phyloP scores from a whole-genome alignment of 2,113 vertebrate genomes.

The Glaucidium brasilianum region DNA sequence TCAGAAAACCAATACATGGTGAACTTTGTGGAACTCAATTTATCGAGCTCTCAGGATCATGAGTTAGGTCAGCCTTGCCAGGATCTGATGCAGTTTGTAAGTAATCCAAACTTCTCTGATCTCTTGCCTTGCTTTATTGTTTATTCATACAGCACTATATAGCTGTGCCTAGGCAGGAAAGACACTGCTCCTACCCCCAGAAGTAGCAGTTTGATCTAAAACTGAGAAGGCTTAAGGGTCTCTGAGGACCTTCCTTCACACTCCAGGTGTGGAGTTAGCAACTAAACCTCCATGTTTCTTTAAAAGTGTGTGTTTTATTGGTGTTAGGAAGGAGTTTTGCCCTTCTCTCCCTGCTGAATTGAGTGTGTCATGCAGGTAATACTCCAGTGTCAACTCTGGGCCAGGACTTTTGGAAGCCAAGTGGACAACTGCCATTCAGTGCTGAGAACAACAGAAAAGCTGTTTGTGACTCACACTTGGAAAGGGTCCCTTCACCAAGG shows the following conservation, averaged over 20 bases:
- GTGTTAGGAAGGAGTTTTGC: neutral
- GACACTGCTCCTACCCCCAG: neutral
- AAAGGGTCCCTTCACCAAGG: neutral
- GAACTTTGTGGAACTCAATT: conserved; percentile 33
- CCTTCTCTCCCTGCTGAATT: neutral
- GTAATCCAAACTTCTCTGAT: neutral
- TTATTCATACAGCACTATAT: neutral
- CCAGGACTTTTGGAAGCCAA: neutral
- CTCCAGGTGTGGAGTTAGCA: neutral
- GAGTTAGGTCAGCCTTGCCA: conserved; percentile 8
- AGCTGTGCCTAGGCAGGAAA: neutral
- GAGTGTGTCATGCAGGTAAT: neutral
- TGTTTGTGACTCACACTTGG: neutral
- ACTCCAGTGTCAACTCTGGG: accelerated
- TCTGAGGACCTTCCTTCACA: neutral
- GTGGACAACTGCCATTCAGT: neutral
- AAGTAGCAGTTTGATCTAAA: neutral
- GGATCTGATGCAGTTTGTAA: neutral
- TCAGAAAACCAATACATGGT: neutral
- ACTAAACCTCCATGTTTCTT: neutral
- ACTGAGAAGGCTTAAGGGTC: neutral
- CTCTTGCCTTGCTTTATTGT: neutral
- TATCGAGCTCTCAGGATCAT: conserved; percentile 2
- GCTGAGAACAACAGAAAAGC: neutral
- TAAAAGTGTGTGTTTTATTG: neutral